Conservation (phyloP, 2,888 invertebrate species). For the Oxystoma pomonae region DNA sequence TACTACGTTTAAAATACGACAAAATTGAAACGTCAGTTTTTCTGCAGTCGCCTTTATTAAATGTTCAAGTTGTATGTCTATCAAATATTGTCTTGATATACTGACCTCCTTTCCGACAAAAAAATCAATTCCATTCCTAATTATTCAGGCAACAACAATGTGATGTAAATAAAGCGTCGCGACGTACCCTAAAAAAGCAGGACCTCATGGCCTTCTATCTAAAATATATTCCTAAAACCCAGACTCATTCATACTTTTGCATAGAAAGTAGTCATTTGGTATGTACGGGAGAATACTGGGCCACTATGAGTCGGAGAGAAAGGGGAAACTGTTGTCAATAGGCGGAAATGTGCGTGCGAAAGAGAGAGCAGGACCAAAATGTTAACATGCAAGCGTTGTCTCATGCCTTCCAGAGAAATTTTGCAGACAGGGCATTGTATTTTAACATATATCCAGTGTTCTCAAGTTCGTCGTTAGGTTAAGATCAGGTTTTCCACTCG, state of each 20-base stretch:
- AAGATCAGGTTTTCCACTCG: constrained; percentile 25
- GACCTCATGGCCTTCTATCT: neutral
- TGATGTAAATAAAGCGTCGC: neutral
- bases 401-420: constrained; percentile 49
- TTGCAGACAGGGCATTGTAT: constrained; percentile 47
- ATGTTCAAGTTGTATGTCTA: too few relatives aligned
- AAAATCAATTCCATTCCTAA: neutral
- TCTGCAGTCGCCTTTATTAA: too few relatives aligned
- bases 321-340: neutral
- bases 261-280: constrained; percentile 56
- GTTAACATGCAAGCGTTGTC: constrained; percentile 52
- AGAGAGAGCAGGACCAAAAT: constrained; percentile 41
- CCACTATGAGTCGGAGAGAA: constrained; percentile 11
- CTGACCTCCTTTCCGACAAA: too few relatives aligned
- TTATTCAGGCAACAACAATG: neutral
- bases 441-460: constrained; percentile 51
- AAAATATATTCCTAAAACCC: neutral
- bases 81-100: too few relatives aligned
- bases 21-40: too few relatives aligned
- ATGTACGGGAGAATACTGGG: constrained; percentile 45
- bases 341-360: constrained; percentile 32
- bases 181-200: neutral
- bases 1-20: too few relatives aligned
- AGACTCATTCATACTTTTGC: constrained; percentile 58
- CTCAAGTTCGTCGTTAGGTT: constrained; percentile 49